These are phyloP conservation scores for Peromyscus maniculatus DNA, from an alignment of 2,113 vertebrate genomes.

Conservation along the genomic window DNA sequence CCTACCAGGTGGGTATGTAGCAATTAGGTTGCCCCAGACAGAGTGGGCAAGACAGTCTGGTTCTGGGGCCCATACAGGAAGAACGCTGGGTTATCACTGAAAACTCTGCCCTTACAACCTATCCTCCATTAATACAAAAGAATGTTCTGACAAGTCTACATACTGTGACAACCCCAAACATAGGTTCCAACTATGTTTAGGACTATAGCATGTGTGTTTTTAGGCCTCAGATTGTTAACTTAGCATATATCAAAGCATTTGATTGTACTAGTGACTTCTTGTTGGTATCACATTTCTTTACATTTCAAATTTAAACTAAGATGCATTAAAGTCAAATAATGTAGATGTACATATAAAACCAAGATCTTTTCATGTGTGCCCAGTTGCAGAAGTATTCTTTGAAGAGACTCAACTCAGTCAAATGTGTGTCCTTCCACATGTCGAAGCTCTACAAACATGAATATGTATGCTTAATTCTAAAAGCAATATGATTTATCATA, in stretches of 20 bases:
- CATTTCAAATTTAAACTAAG: not conserved
- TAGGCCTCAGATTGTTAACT: not conserved
- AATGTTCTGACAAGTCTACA: no score
- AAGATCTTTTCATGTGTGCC: no score
- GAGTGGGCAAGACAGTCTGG: not conserved
- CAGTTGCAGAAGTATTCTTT: not conserved
- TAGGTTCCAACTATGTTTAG: not conserved
- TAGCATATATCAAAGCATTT: not conserved
- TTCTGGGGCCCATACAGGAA: not conserved
- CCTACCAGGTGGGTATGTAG: not conserved
- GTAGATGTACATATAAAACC: not conserved
- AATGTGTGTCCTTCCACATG: not conserved
- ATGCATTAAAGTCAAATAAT: not conserved
- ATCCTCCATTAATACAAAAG: not conserved
- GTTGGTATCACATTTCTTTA: not conserved
- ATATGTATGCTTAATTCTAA: not conserved
- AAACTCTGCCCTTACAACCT: not conserved
- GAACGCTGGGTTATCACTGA: not conserved
- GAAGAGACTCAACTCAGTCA: not conserved
- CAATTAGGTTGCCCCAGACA: no score
- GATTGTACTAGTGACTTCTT: not conserved
- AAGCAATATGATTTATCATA: not conserved
- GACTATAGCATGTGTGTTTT: not conserved
- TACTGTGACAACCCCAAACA: not conserved
- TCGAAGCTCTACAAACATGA: conserved; percentile 20